phyloP scores from a whole-genome alignment of 2,888 invertebrate species.

The Molorchus minor region DNA sequence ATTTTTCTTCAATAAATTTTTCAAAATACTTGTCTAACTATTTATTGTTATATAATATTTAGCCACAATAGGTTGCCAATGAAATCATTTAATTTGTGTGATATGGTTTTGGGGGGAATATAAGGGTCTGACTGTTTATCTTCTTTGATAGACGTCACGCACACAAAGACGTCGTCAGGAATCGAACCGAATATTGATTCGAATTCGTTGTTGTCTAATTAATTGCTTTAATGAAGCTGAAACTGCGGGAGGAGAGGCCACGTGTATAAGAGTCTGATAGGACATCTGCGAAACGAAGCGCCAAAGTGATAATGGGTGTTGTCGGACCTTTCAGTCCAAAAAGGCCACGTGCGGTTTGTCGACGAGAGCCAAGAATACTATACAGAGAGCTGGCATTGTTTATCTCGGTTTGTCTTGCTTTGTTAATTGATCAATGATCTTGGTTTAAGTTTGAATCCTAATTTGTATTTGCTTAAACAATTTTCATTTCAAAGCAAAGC shows the following conservation, averaged over 20 bases:
- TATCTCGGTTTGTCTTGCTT: too few relatives aligned
- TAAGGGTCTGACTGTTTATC: conserved; percentile 29
- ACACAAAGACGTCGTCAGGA: conserved; percentile 55
- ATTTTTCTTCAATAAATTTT: too few relatives aligned
- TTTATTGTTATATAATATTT: too few relatives aligned
- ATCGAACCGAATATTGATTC: conserved; percentile 52
- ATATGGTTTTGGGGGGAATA: too few relatives aligned
- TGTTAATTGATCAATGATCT: too few relatives aligned
- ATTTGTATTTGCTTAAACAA: too few relatives aligned
- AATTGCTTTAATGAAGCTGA: conserved; percentile 59
- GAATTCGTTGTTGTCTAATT: conserved; percentile 57
- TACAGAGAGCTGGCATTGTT: conserved; percentile 34
- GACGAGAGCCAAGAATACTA: too few relatives aligned
- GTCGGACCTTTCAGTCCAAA: conserved; percentile 27
- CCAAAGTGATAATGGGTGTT: conserved; percentile 34
- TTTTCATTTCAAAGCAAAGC: too few relatives aligned
- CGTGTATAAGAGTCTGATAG: conserved; percentile 34
- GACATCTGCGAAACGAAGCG: conserved; percentile 34
- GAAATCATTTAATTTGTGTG: too few relatives aligned
- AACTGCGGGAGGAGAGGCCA: conserved; percentile 49
- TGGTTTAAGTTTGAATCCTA: too few relatives aligned
- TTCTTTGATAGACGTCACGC: conserved; percentile 47
- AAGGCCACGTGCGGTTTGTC: conserved; percentile 29
- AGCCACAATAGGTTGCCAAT: too few relatives aligned
- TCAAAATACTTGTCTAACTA: too few relatives aligned